Evolutionary conservation across 2,888 invertebrate genomes (phyloP), one percentile per base, ranked within the genome.

Genomic region (Cryptocheilus praepositus): DNA sequence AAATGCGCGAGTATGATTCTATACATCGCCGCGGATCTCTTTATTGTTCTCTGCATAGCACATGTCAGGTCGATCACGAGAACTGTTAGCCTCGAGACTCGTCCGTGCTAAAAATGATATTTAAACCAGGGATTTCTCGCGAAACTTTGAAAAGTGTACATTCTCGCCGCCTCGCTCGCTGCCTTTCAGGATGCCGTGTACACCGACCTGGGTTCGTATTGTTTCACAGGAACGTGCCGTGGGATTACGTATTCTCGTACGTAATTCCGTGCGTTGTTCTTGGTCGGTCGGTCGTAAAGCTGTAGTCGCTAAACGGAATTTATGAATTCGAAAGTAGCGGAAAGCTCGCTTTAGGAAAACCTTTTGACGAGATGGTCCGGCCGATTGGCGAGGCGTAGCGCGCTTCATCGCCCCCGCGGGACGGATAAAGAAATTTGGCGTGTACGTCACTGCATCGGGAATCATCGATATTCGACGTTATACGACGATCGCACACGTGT

Each of bases 361-460:
- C 49, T 49, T 49, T 49, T 49, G 49, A 49, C 49, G 49, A 49
- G 49, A 18, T 36, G 36, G 36, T 28, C 46, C 16, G 49, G 49
- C 21, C 7, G 8, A n/a, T 5, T 21, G 13, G 36, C 25, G 21
- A 36, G 61, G 21, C 28, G 53, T 25, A 36, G 46, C 3, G 19
- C 13, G 51, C 36, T 28, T 52, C 45, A 77, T 74, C 62, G 72
- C 60, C 44, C 77, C 56, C 77, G 13, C 1, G 77, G 68, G 77
- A 44, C 15, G 70, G 55, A 72, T 77, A 74, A 74, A 70, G 74
- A 72, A 74, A 77, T 74, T 72, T 66, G 57, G 59, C 71, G 21
- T 53, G 61, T 55, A 57, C 66, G 64, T 74, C 45, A 49, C 67
- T 67, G 70, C 77, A 71, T 70, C 59, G 63, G 53, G 61, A 59